Conservation (phyloP, 2,888 invertebrate species). For the Drosophila barbarae region DNA sequence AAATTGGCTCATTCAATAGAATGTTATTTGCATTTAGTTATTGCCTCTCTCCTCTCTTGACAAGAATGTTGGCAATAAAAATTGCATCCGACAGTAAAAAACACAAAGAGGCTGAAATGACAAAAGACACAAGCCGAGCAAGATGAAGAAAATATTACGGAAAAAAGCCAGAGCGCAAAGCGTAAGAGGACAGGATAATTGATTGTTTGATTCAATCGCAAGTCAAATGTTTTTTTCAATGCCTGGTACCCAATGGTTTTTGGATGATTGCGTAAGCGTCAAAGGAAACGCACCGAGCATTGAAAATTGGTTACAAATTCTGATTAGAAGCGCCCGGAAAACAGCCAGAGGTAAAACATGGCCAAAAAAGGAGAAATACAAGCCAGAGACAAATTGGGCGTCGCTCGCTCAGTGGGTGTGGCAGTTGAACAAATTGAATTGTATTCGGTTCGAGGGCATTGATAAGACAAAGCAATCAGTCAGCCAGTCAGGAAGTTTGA, state of each 20-base stretch:
- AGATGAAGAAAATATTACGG: conserved; percentile 24
- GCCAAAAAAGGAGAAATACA: conserved; percentile 25
- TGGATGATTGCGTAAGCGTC: conserved; percentile 65
- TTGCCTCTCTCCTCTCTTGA: conserved; percentile 25
- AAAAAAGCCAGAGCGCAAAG: conserved; percentile 17
- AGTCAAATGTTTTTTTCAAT: conserved; percentile 63
- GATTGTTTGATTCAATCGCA: conserved; percentile 73
- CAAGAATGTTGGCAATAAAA: conserved; percentile 66
- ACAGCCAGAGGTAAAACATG: conserved; percentile 49
- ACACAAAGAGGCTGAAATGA: conserved; percentile 21
- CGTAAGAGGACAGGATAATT: conserved; percentile 67
- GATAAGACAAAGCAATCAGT: conserved; percentile 75
- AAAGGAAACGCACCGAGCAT: conserved; percentile 66
- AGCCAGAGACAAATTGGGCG: conserved; percentile 37
- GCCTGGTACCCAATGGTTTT: conserved; percentile 32
- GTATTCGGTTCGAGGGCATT: conserved; percentile 56
- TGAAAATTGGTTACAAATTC: conserved; percentile 72
- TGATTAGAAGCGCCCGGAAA: conserved; percentile 68
- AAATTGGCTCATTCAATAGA: conserved; percentile 1
- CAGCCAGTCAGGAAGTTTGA: conserved; percentile 46
- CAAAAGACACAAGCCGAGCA: conserved; percentile 16
- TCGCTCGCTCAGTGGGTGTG: conserved; percentile 49
- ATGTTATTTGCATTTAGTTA: conserved; percentile 33
- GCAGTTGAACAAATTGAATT: conserved; percentile 67
- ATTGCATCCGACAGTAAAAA: conserved; percentile 46